Percentiles rank a stretch among this genome's conserved stretches.
Conservation (phyloP, 2,113 vertebrate species). For the Trematomus loennbergii region DNA sequence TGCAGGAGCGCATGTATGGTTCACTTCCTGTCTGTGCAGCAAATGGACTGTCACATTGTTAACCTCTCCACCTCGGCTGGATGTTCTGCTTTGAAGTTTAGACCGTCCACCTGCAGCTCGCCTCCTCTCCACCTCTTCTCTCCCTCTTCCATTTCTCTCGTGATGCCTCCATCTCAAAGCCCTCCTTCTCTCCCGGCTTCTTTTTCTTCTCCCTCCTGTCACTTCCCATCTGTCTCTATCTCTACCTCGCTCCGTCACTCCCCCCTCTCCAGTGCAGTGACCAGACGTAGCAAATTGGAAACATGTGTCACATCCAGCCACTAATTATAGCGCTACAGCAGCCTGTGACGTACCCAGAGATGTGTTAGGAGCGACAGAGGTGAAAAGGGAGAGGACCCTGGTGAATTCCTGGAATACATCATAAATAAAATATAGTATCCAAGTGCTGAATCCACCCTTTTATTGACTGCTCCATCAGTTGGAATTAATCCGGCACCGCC, state of each 20-base stretch:
- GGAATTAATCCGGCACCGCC: slow-evolving; percentile 9
- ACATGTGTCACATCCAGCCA: slow-evolving; percentile 82
- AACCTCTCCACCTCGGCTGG: slow-evolving; percentile 59
- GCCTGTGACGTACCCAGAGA: slow-evolving; percentile 39
- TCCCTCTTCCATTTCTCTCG: background rate
- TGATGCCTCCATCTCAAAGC: background rate
- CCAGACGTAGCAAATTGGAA: slow-evolving; percentile 80
- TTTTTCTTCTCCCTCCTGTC: slow-evolving; percentile 31
- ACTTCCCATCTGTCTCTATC: slow-evolving; percentile 59
- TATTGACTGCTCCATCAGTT: slow-evolving; percentile 48
- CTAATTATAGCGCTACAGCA: slow-evolving; percentile 75
- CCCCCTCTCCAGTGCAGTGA: slow-evolving; percentile 31
- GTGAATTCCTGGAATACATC: background rate
- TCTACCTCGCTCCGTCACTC: slow-evolving; percentile 41
- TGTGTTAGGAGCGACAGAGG: slow-evolving; percentile 56
- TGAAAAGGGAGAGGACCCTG: slow-evolving; percentile 25
- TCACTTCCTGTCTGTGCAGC: slow-evolving; percentile 63
- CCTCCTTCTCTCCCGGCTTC: background rate
- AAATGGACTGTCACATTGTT: slow-evolving; percentile 74
- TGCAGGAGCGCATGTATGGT: slow-evolving; percentile 54
- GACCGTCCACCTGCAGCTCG: slow-evolving; percentile 67
- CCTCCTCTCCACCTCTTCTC: slow-evolving; percentile 34
- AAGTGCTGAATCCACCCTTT: slow-evolving; percentile 31
- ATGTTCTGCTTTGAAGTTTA: slow-evolving; percentile 65
- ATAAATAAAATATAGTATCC: background rate